phyloP scores from a whole-genome alignment of 2,113 vertebrate genomes.

The Saguinus imperator region DNA sequence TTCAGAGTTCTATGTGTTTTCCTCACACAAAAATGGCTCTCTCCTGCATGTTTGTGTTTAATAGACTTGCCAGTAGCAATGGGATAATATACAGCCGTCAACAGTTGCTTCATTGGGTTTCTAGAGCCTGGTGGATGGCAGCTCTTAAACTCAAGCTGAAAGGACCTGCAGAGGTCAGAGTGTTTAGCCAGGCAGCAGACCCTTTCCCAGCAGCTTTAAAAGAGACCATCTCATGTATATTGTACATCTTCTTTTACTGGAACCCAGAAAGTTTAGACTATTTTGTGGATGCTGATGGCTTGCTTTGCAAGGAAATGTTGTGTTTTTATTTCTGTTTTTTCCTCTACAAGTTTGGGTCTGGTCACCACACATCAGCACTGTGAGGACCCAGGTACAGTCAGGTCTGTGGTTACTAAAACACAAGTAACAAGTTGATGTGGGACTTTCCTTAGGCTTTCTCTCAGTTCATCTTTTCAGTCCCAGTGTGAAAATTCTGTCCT shows the following conservation, averaged over 20 bases:
- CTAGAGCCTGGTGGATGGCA: not conserved
- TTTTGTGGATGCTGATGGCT: not conserved
- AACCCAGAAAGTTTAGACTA: not conserved
- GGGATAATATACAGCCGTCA: not conserved
- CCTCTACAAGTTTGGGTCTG: not conserved
- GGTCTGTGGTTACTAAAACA: not conserved
- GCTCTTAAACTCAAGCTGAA: no score
- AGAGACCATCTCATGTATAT: fast-evolving
- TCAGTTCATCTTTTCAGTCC: not conserved
- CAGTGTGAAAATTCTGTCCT: not conserved
- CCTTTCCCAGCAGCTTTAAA: not conserved
- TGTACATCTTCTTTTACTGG: not conserved
- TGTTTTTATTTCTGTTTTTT: not conserved
- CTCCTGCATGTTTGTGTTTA: not conserved
- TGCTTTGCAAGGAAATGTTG: no score
- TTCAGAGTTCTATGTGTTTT: not conserved
- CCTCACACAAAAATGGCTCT: not conserved
- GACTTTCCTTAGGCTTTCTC: not conserved
- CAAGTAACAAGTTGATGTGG: not conserved
- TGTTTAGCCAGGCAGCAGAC: not conserved
- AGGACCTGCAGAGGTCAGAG: not conserved
- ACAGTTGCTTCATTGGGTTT: not conserved
- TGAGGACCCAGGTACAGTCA: not conserved
- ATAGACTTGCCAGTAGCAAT: no score
- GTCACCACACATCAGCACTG: not conserved